A percentile compares a stretch with the other conserved stretches of the same genome.
These are phyloP conservation scores for Sitta europaea DNA, from an alignment of 2,113 vertebrate species.

Conservation along the genomic window DNA sequence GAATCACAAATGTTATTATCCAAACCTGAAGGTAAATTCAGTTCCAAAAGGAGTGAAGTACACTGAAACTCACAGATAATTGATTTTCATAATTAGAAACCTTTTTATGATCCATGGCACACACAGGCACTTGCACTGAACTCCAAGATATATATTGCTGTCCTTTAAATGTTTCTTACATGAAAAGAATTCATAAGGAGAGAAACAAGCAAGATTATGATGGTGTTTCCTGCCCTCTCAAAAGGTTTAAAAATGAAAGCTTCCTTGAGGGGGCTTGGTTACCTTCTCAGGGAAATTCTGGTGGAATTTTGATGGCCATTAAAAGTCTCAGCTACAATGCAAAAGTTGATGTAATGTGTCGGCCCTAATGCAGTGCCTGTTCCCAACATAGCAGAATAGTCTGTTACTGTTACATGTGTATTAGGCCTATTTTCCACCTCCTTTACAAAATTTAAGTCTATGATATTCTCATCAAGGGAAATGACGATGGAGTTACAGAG, in stretches of 20 bases:
- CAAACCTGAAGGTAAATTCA: background rate
- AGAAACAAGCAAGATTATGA: background rate
- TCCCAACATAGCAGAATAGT: slow-evolving; percentile 65
- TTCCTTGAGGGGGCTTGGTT: slow-evolving; percentile 26
- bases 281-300: slow-evolving; percentile 9
- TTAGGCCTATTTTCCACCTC: slow-evolving; percentile 51
- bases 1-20: background rate
- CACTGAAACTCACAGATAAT: background rate
- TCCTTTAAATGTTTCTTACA: background rate
- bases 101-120: background rate
- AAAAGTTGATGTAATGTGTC: slow-evolving; percentile 65
- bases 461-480: slow-evolving; percentile 72
- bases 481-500: slow-evolving; percentile 69
- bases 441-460: slow-evolving; percentile 72
- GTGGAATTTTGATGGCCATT: slow-evolving; percentile 65
- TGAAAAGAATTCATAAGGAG: background rate
- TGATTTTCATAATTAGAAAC: background rate
- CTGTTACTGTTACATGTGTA: slow-evolving; percentile 64
- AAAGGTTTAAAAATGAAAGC: slow-evolving; percentile 18
- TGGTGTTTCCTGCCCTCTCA: background rate
- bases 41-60: background rate
- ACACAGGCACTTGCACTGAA: background rate
- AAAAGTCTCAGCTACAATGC: slow-evolving; percentile 21
- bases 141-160: background rate
- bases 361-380: slow-evolving; percentile 51